Evolutionary conservation across 1,140 invertebrate species (phyloP).

Genomic region (Oscheius sp.): DNA sequence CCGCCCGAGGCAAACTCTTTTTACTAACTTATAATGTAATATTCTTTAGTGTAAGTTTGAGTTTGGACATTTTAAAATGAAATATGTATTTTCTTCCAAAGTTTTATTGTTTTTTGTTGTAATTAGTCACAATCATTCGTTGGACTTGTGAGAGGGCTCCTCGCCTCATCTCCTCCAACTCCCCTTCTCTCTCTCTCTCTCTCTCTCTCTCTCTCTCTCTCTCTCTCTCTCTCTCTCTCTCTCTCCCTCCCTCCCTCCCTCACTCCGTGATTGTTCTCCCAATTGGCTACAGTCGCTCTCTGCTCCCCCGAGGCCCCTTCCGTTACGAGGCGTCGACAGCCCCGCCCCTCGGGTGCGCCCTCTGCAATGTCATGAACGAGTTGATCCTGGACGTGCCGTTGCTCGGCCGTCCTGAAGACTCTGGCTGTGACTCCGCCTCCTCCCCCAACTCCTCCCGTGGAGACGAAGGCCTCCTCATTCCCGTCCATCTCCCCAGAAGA

Average conservation of each 20-base stretch:
- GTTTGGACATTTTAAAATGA: no score
- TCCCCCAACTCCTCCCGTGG: background rate
- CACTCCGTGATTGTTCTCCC: background rate
- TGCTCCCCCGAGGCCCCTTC: background rate
- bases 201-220: background rate
- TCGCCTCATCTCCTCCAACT: no score
- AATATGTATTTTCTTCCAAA: no score
- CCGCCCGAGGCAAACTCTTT: no score
- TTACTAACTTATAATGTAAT: no score
- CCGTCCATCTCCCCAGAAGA: background rate
- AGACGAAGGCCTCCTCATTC: background rate
- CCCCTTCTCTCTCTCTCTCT: no score
- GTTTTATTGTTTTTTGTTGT: no score
- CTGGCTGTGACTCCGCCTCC: background rate
- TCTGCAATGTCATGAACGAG: background rate
- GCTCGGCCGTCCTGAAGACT: background rate
- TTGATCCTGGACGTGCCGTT: slow-evolving; percentile 1
- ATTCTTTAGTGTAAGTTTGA: no score
- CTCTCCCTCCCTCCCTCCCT: background rate
- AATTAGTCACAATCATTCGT: no score
- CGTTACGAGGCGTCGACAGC: background rate
- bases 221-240: background rate
- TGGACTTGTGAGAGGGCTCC: no score
- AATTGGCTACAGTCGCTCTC: background rate
- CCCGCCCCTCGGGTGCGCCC: background rate